phyloP scores from a whole-genome alignment of 2,113 vertebrate species.

The Leptocoma aspasia region DNA sequence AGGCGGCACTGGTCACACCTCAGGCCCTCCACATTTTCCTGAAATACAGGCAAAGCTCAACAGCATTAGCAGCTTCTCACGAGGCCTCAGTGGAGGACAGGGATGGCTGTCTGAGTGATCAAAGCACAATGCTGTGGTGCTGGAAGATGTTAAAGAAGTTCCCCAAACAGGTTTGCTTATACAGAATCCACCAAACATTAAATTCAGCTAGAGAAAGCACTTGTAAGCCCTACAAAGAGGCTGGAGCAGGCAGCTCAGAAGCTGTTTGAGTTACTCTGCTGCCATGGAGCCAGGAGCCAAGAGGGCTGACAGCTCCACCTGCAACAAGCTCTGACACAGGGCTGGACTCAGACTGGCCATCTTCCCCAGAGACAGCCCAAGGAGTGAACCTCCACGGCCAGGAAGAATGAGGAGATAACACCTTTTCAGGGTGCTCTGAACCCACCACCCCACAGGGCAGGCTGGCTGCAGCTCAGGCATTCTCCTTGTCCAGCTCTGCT shows the following conservation, averaged over 20 bases:
- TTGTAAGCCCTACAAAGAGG: not conserved
- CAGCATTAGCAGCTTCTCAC: not conserved
- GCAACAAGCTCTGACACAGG: fast-evolving
- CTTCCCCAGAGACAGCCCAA: not conserved
- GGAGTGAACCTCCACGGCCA: not conserved
- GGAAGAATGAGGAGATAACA: not conserved
- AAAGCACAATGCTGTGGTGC: not conserved
- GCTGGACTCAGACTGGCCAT: not conserved
- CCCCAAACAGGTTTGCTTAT: not conserved
- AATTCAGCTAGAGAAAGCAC: not conserved
- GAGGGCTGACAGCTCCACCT: not conserved
- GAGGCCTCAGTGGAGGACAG: not conserved
- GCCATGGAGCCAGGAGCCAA: not conserved
- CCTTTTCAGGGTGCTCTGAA: not conserved
- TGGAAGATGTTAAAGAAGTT: not conserved
- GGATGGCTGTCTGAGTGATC: fast-evolving
- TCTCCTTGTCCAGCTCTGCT: not conserved
- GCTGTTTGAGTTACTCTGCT: not conserved
- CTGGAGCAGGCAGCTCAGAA: not conserved
- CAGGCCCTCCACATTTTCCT: slow-evolving; percentile 92
- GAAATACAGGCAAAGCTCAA: not conserved
- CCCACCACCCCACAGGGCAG: fast-evolving
- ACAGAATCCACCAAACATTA: not conserved
- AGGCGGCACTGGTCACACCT: slow-evolving; percentile 89
- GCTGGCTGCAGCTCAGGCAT: not conserved